phyloP scores from a whole-genome alignment of 2,888 invertebrate species.

The Panzeria rudis region DNA sequence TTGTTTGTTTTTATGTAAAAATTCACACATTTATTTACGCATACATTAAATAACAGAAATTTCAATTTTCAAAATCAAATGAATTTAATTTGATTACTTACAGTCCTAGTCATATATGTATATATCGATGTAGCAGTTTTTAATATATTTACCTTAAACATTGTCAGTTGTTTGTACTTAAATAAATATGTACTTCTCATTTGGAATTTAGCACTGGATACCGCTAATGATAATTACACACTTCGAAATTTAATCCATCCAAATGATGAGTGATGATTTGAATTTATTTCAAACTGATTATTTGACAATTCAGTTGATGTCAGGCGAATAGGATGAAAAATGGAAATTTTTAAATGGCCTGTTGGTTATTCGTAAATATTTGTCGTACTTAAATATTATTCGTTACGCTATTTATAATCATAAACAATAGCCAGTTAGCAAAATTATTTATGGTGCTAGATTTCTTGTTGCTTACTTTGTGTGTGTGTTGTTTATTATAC shows the following conservation, averaged over 20 bases:
- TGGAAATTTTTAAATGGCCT: constrained; percentile 25
- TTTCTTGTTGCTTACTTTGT: neutral
- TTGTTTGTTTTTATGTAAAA: neutral
- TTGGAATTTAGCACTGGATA: constrained; percentile 20
- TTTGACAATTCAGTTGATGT: constrained; percentile 12
- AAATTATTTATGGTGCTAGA: constrained; percentile 5
- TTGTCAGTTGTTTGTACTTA: constrained; percentile 29
- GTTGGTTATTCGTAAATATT: constrained; percentile 34
- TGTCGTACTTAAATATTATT: constrained; percentile 8
- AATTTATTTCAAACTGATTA: constrained; percentile 51
- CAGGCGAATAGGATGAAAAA: neutral
- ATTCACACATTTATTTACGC: neutral
- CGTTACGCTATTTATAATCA: constrained; percentile 4
- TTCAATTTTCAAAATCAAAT: constrained; percentile 32
- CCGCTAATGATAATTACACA: constrained; percentile 34
- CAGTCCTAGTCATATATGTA: neutral
- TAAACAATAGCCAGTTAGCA: neutral
- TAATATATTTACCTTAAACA: constrained; percentile 30
- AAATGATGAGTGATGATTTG: constrained; percentile 39
- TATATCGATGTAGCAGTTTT: constrained; percentile 14
- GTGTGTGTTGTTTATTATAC: neutral
- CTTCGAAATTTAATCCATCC: constrained; percentile 47
- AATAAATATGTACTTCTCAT: constrained; percentile 42
- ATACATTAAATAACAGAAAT: neutral
- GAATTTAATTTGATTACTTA: constrained; percentile 33